These are phyloP conservation scores for Drosophila nigricruria DNA, from an alignment of 2,888 invertebrate species.

Conservation along the genomic window DNA sequence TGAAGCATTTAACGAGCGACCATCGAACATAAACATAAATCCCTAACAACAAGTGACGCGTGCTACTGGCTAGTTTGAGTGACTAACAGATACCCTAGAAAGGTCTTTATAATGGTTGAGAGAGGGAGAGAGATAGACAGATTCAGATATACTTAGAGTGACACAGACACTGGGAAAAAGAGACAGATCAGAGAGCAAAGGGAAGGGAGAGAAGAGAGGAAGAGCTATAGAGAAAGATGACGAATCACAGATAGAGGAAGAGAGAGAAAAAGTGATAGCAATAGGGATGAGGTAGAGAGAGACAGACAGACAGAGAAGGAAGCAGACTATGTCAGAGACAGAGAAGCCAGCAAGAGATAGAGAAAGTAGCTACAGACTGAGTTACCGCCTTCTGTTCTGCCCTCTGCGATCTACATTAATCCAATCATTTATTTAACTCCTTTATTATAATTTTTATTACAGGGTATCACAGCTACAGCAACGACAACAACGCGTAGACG, in stretches of 20 bases:
- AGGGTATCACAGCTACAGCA: constrained; percentile 6
- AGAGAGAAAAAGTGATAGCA: background rate
- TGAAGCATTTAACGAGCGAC: constrained; percentile 57
- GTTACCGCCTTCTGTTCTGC: background rate
- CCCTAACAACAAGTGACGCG: constrained; percentile 8
- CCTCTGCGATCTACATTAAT: background rate
- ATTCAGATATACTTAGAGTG: background rate
- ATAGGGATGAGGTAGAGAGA: no score
- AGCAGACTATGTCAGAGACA: background rate
- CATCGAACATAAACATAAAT: constrained; percentile 35
- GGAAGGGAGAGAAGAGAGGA: no score
- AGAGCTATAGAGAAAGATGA: no score
- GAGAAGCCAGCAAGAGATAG: background rate
- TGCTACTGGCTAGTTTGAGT: background rate
- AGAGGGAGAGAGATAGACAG: background rate
- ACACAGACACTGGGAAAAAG: no score
- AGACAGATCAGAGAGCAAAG: background rate
- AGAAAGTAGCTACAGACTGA: background rate
- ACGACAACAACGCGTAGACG: background rate
- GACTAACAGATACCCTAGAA: constrained; percentile 5
- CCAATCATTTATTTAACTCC: background rate
- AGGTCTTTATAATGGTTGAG: no score
- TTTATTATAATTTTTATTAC: background rate
- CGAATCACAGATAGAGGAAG: background rate
- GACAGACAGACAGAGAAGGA: background rate